Evolutionary conservation across 2,888 invertebrate genomes (phyloP), one percentile per base, ranked within the genome.

Genomic region (Galerucella calmariensis): DNA sequence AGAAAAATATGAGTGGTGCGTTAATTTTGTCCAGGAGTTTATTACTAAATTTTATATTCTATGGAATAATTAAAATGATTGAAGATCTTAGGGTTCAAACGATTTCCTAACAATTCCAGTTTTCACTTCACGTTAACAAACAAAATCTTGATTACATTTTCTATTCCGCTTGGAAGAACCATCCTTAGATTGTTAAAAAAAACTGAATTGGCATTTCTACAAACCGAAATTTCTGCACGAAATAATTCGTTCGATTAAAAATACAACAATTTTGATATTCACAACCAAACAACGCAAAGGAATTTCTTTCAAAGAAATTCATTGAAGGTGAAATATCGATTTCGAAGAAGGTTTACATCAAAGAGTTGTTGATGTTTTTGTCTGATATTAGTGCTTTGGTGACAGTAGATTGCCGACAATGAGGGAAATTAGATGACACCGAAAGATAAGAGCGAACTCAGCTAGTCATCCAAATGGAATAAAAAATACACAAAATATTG

Each of bases 301-400:
- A 56, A 56, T 56, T 56, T 56, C 16, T 20, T 56, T 20, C 10
- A 56, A 56, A 56, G 56, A 56, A 56, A 56, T 20, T 56, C 10
- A 20, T 56, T 56, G 56, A 56, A 56, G 56, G 56, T 56, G 56
- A 56, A 56, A 16, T n/a, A 56, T 56, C 10, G 16, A 56, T 56
- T 56, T 56, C 16, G 56, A 9, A 2, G 2, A 56, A 56, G 56
- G 56, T 56, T 56, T 9, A 56, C 16, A 56, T 56, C 56, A 56
- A 56, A 56, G 56, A 16, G 56, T 56, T 56, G 16, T 56, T 2
- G 16, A 20, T 20, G 56, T 20, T 56, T 53, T 56, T 56, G 20
- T 56, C 16, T 6, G 16, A 56, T 56, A 20, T 20, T 16, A 20
- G 16, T 56, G 20, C 56, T 56, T 56, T 56, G 16, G 10, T 56